Evolutionary conservation across 2,888 invertebrate species (phyloP), one percentile per base, ranked within the genome.

Genomic region (Platycheirus albimanus): DNA sequence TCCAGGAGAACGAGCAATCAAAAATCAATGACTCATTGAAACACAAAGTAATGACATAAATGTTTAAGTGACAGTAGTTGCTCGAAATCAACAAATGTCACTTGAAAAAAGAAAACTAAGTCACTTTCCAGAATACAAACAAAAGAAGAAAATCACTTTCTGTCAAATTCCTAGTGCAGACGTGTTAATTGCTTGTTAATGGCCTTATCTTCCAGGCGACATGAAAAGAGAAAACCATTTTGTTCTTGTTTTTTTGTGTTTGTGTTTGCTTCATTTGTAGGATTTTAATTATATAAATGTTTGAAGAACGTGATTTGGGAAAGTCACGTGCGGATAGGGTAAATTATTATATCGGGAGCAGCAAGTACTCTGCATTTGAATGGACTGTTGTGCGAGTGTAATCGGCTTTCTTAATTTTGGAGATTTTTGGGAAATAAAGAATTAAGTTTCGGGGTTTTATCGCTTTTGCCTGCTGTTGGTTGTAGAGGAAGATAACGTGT

Each of bases 181-280:
- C 64, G 71, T 71, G 77, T 71, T 78, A 78, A 78, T 78, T 78
- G 77, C 71, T 28, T 64, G 64, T 71, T 36, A 64, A 78, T 78
- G 56, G 71, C 58, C 63, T 70, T 71, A 77, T 71, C 64, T 19
- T 19, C 20, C 10, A 49, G 11, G 24, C 24, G 41, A 51, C 64
- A 72, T 38, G 61, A 30, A 45, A 52, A 41, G 69, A 69, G 51
- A 45, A 71, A 49, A 41, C 30, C 36, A 47, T 47, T 69, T 76
- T 77, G 52, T 52, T 36, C 19, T 54, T 54, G 33, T 77, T n/a
- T n/a, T n/a, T n/a, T n/a, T n/a, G n/a, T n/a, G n/a, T n/a, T n/a
- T n/a, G n/a, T n/a, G n/a, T n/a, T n/a, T n/a, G n/a, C 63, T 54
- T 13, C 56, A 20, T 79, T 74, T 64, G 11, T 43, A 47, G 51